Conservation (phyloP, 1,140 invertebrate species). For the Danaus melanippus region DNA sequence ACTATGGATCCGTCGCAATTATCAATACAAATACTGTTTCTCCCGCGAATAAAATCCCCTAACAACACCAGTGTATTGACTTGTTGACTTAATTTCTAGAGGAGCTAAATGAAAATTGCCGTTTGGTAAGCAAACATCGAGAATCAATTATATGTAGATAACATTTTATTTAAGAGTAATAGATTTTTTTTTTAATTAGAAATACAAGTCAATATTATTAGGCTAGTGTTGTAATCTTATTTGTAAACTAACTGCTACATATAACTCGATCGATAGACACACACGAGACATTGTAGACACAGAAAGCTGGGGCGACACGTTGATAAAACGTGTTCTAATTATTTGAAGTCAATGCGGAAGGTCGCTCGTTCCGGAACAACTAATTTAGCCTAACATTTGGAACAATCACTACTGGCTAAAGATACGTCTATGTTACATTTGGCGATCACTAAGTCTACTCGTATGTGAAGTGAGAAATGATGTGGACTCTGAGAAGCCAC, state of each 20-base stretch:
- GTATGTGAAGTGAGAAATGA: conserved; percentile 41
- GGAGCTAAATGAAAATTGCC: background rate
- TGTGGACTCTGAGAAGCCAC: conserved; percentile 27
- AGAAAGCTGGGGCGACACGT: conserved; percentile 28
- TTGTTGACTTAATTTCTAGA: background rate
- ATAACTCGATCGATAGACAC: conserved; percentile 12
- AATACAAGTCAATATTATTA: background rate
- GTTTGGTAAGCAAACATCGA: background rate
- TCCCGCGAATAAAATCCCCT: conserved; percentile 9
- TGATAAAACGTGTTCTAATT: conserved; percentile 7
- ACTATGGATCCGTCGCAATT: conserved; percentile 22
- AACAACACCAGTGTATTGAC: conserved; percentile 10
- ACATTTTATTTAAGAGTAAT: no score
- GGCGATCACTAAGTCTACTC: conserved; percentile 65
- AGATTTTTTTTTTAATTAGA: no score
- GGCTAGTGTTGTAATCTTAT: conserved; percentile 2
- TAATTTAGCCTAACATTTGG: conserved; percentile 69
- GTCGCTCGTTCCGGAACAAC: conserved; percentile 42
- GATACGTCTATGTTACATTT: conserved; percentile 70
- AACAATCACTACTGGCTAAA: conserved; percentile 69
- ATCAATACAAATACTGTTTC: conserved; percentile 22
- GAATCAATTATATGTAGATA: no score
- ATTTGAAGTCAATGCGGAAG: conserved; percentile 33
- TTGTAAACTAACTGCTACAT: conserved; percentile 14
- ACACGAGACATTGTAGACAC: conserved; percentile 28